Evolutionary conservation across 1,140 invertebrate species (phyloP).

Genomic region (Panagrolaimus sp.): DNA sequence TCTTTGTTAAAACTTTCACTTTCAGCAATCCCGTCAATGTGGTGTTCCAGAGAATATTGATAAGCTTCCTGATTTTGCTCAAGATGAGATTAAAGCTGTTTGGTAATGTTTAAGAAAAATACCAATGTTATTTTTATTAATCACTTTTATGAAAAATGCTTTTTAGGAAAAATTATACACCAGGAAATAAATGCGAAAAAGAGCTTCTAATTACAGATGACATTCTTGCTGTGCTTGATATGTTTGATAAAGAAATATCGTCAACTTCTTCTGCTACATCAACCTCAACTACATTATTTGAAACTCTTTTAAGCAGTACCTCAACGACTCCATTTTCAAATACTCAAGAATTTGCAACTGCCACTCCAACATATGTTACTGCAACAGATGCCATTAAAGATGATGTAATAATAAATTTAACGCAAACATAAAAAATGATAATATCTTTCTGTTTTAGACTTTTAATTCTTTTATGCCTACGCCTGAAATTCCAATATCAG

Average conservation of each 20-base stretch:
- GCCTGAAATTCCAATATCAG: no score
- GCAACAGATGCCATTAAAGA: neutral
- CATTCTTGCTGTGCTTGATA: constrained; percentile 45
- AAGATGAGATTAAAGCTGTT: constrained; percentile 45
- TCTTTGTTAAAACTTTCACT: neutral
- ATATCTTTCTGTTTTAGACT: neutral
- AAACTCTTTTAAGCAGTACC: neutral
- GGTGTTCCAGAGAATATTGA: constrained; percentile 40
- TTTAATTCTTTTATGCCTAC: no score
- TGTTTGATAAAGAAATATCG: constrained; percentile 33
- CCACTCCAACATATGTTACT: neutral
- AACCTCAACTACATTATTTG: neutral
- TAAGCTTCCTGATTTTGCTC: constrained; percentile 45
- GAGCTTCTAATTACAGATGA: constrained; percentile 48
- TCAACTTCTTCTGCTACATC: neutral
- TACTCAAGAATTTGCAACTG: constrained; percentile 13
- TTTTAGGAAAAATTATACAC: constrained; percentile 46
- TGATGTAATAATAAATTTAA: neutral
- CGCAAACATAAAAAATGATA: no score
- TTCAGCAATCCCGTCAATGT: constrained; percentile 28
- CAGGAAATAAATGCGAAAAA: constrained; percentile 41
- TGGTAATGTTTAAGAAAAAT: constrained; percentile 31
- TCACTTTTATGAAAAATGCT: neutral
- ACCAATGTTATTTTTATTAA: constrained; percentile 5
- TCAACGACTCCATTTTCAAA: neutral